Evolutionary conservation across 1,140 invertebrate species (phyloP).

Genomic region (Cataglyphis hispanica): DNA sequence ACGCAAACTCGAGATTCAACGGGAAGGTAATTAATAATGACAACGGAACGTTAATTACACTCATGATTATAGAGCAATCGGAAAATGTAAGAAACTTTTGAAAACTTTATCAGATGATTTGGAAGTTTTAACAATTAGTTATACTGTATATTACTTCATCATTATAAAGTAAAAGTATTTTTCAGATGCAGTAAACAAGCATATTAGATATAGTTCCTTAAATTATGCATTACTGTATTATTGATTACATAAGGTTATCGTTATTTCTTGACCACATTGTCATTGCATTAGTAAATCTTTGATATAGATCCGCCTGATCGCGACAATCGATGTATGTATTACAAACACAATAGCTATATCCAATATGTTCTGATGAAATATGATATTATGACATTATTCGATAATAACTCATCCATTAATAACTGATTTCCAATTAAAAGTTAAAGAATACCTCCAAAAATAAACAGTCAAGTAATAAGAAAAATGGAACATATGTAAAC

Average conservation of each 20-base stretch:
- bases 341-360: neutral
- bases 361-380: neutral
- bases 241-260: neutral
- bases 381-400: slow-evolving; percentile 3
- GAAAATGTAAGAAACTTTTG: neutral
- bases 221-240: neutral
- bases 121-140: neutral
- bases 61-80: slow-evolving; percentile 8
- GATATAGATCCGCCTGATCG: neutral
- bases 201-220: neutral
- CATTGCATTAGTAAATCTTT: neutral
- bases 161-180: neutral
- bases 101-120: neutral
- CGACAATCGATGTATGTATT: neutral
- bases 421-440: neutral
- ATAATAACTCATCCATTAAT: neutral
- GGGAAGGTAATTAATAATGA: slow-evolving; percentile 63
- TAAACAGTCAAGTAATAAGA: neutral
- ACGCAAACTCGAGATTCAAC: slow-evolving; percentile 49
- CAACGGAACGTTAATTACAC: slow-evolving; percentile 60
- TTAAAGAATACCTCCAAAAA: neutral
- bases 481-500: neutral
- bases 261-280: neutral
- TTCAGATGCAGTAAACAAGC: neutral
- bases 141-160: neutral